Base-by-base conservation (phyloP, 2,797 vertebrate species). In the Macropodus opercularis region DNA sequence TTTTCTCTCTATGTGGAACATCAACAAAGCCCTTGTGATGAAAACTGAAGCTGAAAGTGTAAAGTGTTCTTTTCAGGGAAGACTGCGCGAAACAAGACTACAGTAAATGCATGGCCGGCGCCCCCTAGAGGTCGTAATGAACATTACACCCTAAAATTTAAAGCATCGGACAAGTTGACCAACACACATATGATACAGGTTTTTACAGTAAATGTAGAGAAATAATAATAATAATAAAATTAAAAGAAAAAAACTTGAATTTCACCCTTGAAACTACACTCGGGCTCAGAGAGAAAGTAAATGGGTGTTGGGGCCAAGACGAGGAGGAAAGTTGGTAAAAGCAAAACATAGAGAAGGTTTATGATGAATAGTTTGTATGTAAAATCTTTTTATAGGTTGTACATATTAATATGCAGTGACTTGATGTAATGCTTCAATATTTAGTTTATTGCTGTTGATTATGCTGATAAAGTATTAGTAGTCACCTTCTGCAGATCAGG, bases 21-120 rank as follows among this genome's bases (percentile, higher is more conserved):
- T 51, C 29, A 48, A 39, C 34, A 44, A 60, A 69, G 71, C 46
- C 58, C 63, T 60, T 56, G 22, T 27, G 41, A 70, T 47, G 53
- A 17, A 43, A 59, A 65, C 38, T 19, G 12, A 56, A 55, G 18
- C 43, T 56, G 3, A 23, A 40, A 39, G 29, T 6, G 0, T 13
- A 32, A 14, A 17, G 22, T 3, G 5, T 38, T 11, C 18, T 26
- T 52, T 34, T 53, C 5, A 14, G 15, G 38, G 50, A 42, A 64
- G 34, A 60, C 38, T 12, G 31, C 22, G 9, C 18, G 2, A 34
- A 35, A 51, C 17, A 22, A 27, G 12, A 59, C 22, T 19, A n/a
- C n/a, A n/a, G n/a, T n/a, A 18, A 36, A 40, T 32, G 46, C 19
- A 42, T 38, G 8, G 21, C 23, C 18, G 14, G 36, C 19, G n/a